Evolutionary conservation across 2,113 vertebrate species (phyloP).

Genomic region (Pterocles gutturalis): DNA sequence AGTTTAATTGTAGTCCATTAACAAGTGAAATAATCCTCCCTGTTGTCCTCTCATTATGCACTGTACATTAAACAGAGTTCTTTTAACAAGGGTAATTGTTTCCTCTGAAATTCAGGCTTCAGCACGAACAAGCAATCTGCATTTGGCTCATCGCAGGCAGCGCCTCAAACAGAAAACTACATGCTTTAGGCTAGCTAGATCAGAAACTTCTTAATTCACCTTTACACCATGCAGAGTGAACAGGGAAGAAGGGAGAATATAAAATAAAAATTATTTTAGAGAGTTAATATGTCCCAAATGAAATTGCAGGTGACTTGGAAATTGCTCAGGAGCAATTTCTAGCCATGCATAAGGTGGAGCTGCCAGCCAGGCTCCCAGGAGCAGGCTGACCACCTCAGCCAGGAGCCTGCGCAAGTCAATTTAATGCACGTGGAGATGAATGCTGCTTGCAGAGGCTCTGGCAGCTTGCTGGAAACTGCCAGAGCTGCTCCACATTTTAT

Average conservation of each 20-base stretch:
- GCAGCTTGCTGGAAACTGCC: neutral
- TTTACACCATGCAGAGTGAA: neutral
- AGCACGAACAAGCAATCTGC: neutral
- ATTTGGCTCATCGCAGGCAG: neutral
- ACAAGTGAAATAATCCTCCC: neutral
- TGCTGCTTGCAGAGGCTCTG: neutral
- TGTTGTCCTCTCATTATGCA: neutral
- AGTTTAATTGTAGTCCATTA: constrained; percentile 5
- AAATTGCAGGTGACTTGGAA: neutral
- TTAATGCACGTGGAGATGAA: neutral
- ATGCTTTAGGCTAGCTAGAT: neutral
- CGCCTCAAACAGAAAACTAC: neutral
- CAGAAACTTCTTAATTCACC: neutral
- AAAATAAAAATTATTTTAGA: neutral
- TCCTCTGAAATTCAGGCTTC: constrained; percentile 17
- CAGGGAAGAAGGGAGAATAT: neutral
- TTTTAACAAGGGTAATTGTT: constrained; percentile 1
- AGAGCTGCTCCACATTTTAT: accelerated
- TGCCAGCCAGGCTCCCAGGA: neutral
- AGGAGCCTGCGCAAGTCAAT: neutral
- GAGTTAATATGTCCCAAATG: neutral
- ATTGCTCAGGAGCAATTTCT: neutral
- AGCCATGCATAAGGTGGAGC: neutral
- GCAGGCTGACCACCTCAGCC: neutral
- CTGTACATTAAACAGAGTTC: constrained; percentile 29